Conservation (phyloP, 1,140 invertebrate species). For the Coboldia fuscipes region DNA sequence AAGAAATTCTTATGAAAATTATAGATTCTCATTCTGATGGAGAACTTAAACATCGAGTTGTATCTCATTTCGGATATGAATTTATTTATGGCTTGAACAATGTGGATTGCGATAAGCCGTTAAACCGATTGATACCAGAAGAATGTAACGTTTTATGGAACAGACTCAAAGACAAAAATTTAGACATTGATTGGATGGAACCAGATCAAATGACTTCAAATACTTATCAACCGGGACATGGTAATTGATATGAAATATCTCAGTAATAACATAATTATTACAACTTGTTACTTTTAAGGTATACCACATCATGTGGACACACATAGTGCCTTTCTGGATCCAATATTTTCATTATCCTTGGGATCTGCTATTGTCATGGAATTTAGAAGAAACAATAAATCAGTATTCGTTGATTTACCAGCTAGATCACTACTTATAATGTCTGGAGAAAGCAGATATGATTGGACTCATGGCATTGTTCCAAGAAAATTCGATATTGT, state of each 20-base stretch:
- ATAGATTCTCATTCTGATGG: slow-evolving; percentile 28
- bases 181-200: slow-evolving; percentile 19
- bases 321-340: slow-evolving; percentile 77
- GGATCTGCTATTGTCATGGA: slow-evolving; percentile 76
- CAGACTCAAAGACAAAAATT: slow-evolving; percentile 28
- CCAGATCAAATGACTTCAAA: slow-evolving; percentile 92
- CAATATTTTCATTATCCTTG: slow-evolving; percentile 75
- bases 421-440: slow-evolving; percentile 65
- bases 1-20: slow-evolving; percentile 34
- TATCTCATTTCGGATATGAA: slow-evolving; percentile 86
- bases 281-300: slow-evolving; percentile 28
- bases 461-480: slow-evolving; percentile 71
- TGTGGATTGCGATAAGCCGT: slow-evolving; percentile 48
- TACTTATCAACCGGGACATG: slow-evolving; percentile 77
- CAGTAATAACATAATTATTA: background rate
- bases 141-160: slow-evolving; percentile 42
- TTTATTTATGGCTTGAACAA: slow-evolving; percentile 81
- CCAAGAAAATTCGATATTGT: slow-evolving; percentile 56
- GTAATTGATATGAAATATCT: slow-evolving; percentile 22
- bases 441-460: slow-evolving; percentile 58
- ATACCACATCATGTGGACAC: slow-evolving; percentile 93
- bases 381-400: slow-evolving; percentile 41
- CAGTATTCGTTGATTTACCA: slow-evolving; percentile 42
- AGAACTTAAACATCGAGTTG: slow-evolving; percentile 60
- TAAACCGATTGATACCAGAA: slow-evolving; percentile 43